Base-by-base conservation (phyloP, 2,888 invertebrate genomes). In the Noctua comes region DNA sequence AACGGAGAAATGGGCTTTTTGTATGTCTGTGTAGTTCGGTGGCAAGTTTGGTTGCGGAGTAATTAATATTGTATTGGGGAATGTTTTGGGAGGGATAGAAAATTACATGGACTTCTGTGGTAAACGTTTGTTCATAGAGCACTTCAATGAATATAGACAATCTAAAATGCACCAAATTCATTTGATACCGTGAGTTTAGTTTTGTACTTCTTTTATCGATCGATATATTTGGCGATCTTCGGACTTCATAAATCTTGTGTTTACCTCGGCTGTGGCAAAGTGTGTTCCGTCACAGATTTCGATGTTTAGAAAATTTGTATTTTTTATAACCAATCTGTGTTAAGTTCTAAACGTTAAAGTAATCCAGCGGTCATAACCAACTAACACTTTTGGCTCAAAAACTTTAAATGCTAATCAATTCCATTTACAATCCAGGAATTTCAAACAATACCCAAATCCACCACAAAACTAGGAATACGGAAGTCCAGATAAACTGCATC, bases 401-500 rank as follows among this genome's bases (percentile, higher is more conserved):
- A 48, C 18, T 59, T n/a, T 3, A 6, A 36, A 48, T n/a, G 24
- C 2, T 16, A 57, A 62, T 36, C 40, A 57, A 73, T 59, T 21
- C 36, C 27, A 54, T 62, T 57, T 65, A 83, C 59, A 59, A 21
- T 31, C 24, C 40, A 46, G 46, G 40, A 40, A 79, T 69, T 75
- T 18, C 31, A 62, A 71, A 74, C 66, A 80, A 57, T 70, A 46
- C 51, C 80, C 24, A 59, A 73, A 36, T 62, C 31, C 68, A 72
- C 54, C 54, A 54, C 69, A 59, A 57, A 86, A 74, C 84, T 66
- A 74, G 70, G 51, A 62, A 43, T 68, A 3, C 16, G 5, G n/a
- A 43, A 64, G 21, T 36, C 59, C 62, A 57, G 75, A 76, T 84
- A 77, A 83, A 86, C 87, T 77, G 74, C 87, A 70, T 66, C 64